Base-by-base conservation (phyloP, 1,140 invertebrate genomes). In the Calephelis nemesis region DNA sequence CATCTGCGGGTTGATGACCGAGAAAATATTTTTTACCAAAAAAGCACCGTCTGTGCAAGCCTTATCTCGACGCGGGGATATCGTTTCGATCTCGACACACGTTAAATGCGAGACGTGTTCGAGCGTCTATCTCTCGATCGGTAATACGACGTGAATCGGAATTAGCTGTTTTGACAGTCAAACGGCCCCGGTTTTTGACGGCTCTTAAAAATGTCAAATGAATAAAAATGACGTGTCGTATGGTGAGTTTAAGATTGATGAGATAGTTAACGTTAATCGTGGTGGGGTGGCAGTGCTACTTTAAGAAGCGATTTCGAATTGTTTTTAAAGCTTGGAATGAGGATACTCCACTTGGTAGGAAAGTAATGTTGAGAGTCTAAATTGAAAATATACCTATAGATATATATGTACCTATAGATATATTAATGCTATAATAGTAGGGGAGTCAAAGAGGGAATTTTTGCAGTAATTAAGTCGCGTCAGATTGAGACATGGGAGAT, bases 131-230 rank as follows among this genome's bases (percentile, higher is more conserved):
- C 58, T 60, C 58, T n/a, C 30, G 30, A 60, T 60, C 58, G 58
- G 58, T 60, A 40, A 60, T 60, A 40, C 58, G 58, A 60, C 58
- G 30, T 60, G 58, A 40, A 60, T 60, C 58, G 58, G 58, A 60
- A 60, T 60, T 60, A 60, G 58, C 58, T 60, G 58, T 60, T 60
- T 60, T 60, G 58, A 60, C 58, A 60, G 58, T 60, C 58, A 60
- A 60, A 60, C 58, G 39, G 58, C 30, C 12, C 30, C 30, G 11
- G 39, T 60, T 12, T 11, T 40, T 60, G 58, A 39, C 58, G 39
- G 30, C 58, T 60, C 39, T 40, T 42, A 7, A 60, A 60, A 60
- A 40, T 60, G 58, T 60, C 58, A 60, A 60, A 60, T 42, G 58
- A 60, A 60, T 60, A n/a, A 60, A n/a, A 42, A 60, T 39, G 39